These are phyloP conservation scores for Hypomesus transpacificus DNA, from an alignment of 2,113 vertebrate genomes.

Conservation along the genomic window DNA sequence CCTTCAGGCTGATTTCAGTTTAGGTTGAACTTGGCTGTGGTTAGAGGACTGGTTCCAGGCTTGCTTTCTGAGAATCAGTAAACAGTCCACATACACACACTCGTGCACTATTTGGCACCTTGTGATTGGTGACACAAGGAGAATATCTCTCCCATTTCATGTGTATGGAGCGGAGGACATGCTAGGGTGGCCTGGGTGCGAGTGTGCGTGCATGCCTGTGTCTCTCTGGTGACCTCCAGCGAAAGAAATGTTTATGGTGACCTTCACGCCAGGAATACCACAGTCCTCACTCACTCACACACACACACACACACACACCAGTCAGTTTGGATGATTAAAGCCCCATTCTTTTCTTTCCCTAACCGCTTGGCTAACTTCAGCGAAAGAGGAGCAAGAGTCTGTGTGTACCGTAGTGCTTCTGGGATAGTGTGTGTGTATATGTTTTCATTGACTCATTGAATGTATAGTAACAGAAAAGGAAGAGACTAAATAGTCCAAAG, in stretches of 20 bases:
- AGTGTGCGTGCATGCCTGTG: neutral
- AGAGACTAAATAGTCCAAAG: neutral
- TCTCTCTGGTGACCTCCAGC: neutral
- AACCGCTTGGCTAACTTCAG: neutral
- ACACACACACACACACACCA: no score
- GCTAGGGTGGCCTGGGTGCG: conserved; percentile 12
- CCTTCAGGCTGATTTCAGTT: conserved; percentile 7
- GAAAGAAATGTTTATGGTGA: neutral
- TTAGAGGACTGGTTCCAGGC: no score
- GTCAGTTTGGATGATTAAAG: neutral
- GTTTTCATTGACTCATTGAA: neutral
- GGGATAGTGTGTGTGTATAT: neutral
- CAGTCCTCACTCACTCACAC: neutral
- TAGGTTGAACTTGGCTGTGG: no score
- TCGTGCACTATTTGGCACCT: no score
- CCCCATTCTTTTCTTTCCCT: neutral
- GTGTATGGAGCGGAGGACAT: no score
- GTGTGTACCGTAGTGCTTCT: neutral
- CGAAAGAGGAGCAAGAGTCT: neutral
- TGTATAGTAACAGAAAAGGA: neutral
- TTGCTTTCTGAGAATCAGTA: no score
- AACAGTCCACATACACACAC: no score
- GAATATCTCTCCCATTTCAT: no score
- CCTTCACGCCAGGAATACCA: neutral
- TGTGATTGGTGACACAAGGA: no score